phyloP scores from a whole-genome alignment of 2,797 vertebrate species.

The Oryzias sinensis region DNA sequence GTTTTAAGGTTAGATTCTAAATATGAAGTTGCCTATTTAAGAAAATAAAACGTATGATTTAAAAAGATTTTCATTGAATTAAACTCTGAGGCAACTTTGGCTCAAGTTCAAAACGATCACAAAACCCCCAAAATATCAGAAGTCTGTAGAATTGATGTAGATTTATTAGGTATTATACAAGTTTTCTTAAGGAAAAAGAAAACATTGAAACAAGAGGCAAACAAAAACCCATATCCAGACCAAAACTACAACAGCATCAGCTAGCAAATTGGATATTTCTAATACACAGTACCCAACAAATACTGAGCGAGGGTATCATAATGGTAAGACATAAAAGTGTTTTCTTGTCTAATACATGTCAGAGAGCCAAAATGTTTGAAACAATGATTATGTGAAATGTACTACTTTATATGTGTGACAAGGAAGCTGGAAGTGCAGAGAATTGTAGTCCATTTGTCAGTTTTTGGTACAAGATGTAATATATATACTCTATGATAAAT shows the following conservation, averaged over 20 bases:
- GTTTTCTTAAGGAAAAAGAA: slow-evolving; percentile 71
- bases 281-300: slow-evolving; percentile 76
- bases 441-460: slow-evolving; percentile 52
- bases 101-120: neutral
- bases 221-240: slow-evolving; percentile 75
- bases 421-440: slow-evolving; percentile 55
- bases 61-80: too few relatives aligned
- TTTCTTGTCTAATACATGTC: slow-evolving; percentile 66
- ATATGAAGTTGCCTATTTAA: too few relatives aligned
- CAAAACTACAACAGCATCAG: slow-evolving; percentile 76
- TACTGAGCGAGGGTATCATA: slow-evolving; percentile 73
- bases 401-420: slow-evolving; percentile 43
- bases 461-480: slow-evolving; percentile 71
- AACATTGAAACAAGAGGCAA: slow-evolving; percentile 76
- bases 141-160: slow-evolving; percentile 58
- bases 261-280: slow-evolving; percentile 75
- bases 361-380: slow-evolving; percentile 61
- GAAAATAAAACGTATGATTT: too few relatives aligned
- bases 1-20: too few relatives aligned
- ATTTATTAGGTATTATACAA: slow-evolving; percentile 81
- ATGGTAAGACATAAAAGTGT: slow-evolving; percentile 77
- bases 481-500: slow-evolving; percentile 71
- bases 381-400: slow-evolving; percentile 57
- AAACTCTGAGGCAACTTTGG: too few relatives aligned
- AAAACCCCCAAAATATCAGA: slow-evolving; percentile 4